These are phyloP conservation scores for Melipona bicolor DNA, from an alignment of 2,888 invertebrate species.

Conservation along the genomic window DNA sequence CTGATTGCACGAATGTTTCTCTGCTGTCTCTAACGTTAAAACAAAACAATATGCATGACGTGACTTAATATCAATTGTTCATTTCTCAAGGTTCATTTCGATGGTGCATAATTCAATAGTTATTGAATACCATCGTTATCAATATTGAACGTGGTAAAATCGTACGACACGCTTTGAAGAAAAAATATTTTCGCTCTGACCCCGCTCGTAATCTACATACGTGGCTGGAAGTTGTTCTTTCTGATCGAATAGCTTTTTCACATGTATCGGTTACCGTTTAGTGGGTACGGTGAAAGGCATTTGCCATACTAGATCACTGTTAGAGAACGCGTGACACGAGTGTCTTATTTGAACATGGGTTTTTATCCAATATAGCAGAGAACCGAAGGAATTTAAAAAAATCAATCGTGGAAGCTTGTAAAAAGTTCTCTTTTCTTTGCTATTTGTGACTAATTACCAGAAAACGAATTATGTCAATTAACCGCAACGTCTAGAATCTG, in stretches of 20 bases:
- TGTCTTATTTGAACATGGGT: constrained; percentile 1
- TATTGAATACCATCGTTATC: constrained; percentile 24
- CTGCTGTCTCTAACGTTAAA: constrained; percentile 24
- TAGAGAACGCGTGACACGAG: constrained; percentile 8
- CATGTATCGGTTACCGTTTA: constrained; percentile 18
- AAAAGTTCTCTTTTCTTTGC: background rate
- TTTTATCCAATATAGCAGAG: background rate
- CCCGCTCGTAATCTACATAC: too few relatives aligned
- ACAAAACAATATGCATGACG: constrained; percentile 3
- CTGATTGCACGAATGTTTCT: constrained; percentile 25
- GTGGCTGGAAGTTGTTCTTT: background rate
- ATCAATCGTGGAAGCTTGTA: background rate
- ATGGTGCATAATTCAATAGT: constrained; percentile 21
- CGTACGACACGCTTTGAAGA: background rate
- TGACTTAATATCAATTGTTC: constrained; percentile 32
- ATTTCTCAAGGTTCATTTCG: constrained; percentile 10
- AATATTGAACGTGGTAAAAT: constrained; percentile 24
- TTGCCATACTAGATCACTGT: constrained; percentile 19
- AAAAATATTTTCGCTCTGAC: background rate
- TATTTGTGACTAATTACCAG: background rate
- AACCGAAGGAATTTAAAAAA: background rate
- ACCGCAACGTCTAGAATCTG: background rate
- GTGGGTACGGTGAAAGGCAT: constrained; percentile 29
- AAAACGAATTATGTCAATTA: background rate
- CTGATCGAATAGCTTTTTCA: background rate